phyloP scores from a whole-genome alignment of 2,113 vertebrate genomes.

The Chiloscyllium plagiosum region DNA sequence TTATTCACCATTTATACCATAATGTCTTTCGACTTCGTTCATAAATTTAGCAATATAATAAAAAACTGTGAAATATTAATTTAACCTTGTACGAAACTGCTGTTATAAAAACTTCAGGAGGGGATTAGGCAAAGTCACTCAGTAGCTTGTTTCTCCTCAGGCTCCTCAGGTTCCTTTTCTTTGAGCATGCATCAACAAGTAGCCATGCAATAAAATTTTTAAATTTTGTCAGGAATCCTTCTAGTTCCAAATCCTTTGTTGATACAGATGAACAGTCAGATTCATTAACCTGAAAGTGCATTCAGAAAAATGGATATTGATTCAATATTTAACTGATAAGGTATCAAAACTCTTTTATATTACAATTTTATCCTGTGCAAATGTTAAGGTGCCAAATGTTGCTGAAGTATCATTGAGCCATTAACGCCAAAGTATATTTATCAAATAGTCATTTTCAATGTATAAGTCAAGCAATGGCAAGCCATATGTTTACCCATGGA shows the following conservation, averaged over 20 bases:
- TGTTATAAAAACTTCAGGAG: not conserved
- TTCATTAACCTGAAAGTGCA: not conserved
- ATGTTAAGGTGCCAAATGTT: too few relatives aligned
- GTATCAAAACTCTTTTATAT: too few relatives aligned
- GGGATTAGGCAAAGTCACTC: too few relatives aligned
- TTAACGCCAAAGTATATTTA: not conserved
- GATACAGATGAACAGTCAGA: not conserved
- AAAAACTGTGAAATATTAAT: not conserved
- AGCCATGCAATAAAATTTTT: not conserved
- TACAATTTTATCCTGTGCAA: not conserved
- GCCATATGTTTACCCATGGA: too few relatives aligned
- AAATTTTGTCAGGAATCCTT: not conserved
- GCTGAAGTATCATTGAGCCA: not conserved
- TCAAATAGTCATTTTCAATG: not conserved
- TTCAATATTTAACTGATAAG: not conserved
- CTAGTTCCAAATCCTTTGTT: not conserved
- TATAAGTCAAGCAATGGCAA: too few relatives aligned
- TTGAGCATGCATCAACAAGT: fast-evolving
- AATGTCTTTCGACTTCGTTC: not conserved
- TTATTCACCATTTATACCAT: not conserved
- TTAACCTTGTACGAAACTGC: not conserved
- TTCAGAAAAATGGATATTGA: not conserved
- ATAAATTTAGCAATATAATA: not conserved
- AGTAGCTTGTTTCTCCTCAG: not conserved
- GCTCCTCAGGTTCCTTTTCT: not conserved